Evolutionary conservation across 2,113 vertebrate species (phyloP).

Genomic region (Eolophus roseicapilla): DNA sequence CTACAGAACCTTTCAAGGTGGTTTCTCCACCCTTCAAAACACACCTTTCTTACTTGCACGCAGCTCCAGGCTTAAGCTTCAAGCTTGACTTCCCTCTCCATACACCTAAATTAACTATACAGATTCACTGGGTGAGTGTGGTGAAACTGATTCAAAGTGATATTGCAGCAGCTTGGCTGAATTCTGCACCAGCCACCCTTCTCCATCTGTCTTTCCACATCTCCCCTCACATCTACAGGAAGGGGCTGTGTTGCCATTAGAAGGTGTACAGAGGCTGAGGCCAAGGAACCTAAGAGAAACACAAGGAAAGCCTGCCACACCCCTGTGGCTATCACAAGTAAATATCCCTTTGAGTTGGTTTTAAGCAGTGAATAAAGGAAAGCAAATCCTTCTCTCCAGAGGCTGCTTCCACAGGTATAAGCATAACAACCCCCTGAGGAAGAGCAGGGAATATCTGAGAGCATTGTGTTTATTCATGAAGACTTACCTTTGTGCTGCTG

Average conservation of each 20-base stretch:
- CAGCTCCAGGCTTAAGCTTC: neutral
- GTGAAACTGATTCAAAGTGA: neutral
- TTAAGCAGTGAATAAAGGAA: neutral
- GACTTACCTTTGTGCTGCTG: neutral
- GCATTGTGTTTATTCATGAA: neutral
- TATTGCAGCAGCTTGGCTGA: neutral
- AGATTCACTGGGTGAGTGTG: neutral
- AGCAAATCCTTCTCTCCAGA: neutral
- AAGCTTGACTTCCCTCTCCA: neutral
- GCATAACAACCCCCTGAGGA: neutral
- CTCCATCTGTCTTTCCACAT: neutral
- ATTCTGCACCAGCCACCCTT: neutral
- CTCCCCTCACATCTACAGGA: neutral
- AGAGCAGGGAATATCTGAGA: neutral
- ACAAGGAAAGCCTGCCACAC: neutral
- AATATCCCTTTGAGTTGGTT: neutral
- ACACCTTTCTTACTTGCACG: neutral
- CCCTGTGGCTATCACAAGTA: neutral
- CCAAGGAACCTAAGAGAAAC: neutral
- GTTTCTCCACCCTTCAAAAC: neutral
- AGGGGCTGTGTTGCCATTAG: rapidly evolving
- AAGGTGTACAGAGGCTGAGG: neutral
- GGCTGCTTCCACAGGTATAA: neutral
- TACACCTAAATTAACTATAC: neutral
- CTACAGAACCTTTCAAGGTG: neutral